phyloP scores from a whole-genome alignment of 2,888 invertebrate genomes.

The Sthenelais limicola region DNA sequence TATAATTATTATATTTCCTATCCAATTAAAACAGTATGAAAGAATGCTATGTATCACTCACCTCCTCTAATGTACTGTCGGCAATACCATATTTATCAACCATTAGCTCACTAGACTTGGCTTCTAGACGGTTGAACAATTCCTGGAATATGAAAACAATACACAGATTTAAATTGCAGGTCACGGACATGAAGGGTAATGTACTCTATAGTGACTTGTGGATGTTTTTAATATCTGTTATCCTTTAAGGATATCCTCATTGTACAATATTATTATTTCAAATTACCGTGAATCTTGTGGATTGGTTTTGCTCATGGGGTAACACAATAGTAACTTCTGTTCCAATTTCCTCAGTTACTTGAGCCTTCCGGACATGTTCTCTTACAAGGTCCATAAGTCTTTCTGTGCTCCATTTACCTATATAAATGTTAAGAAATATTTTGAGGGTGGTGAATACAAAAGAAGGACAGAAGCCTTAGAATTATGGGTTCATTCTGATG shows the following conservation, averaged over 20 bases:
- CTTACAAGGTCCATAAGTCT: conserved; percentile 62
- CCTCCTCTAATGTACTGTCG: conserved; percentile 77
- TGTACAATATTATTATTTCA: not conserved
- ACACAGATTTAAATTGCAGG: too few species aligned
- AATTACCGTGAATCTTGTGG: conserved; percentile 7
- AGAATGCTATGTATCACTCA: too few species aligned
- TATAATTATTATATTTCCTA: too few species aligned
- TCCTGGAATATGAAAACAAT: conserved; percentile 54
- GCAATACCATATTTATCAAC: conserved; percentile 75
- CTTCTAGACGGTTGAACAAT: conserved; percentile 72
- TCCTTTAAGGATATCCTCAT: not conserved
- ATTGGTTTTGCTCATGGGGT: conserved; percentile 38
- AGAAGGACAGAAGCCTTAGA: too few species aligned
- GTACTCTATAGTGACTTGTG: not conserved
- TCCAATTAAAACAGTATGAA: too few species aligned
- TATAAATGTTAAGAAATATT: not conserved
- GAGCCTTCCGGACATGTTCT: conserved; percentile 70
- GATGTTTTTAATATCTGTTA: not conserved
- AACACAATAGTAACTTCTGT: conserved; percentile 73
- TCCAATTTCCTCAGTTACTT: conserved; percentile 73
- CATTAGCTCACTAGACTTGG: conserved; percentile 58
- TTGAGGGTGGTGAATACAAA: too few species aligned
- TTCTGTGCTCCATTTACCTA: not conserved
- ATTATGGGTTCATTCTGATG: too few species aligned
- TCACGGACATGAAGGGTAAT: too few species aligned